A percentile compares a stretch with the other conserved stretches of the same genome.
Conservation (phyloP, 2,797 vertebrate genomes). For the Remorina albescens region DNA sequence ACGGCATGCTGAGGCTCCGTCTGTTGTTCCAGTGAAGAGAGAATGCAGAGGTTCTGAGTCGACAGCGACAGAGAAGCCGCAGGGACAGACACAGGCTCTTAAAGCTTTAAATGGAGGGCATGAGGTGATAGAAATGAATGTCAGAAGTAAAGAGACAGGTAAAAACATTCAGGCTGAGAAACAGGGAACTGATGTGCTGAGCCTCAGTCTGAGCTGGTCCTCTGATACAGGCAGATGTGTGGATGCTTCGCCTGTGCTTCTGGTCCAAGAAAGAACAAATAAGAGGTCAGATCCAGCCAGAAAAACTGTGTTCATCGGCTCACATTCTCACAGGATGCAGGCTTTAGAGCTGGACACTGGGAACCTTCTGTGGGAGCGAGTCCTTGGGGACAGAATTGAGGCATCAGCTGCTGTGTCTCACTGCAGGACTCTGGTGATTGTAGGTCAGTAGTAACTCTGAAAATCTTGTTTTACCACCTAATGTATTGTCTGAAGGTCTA, state of each 20-base stretch:
- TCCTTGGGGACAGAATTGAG: conserved; percentile 92
- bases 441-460: conserved; percentile 84
- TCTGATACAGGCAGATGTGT: conserved; percentile 94
- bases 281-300: not conserved
- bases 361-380: conserved; percentile 89
- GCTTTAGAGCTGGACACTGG: conserved; percentile 89
- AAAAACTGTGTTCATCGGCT: conserved; percentile 89
- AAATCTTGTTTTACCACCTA: no score
- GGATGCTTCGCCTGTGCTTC: conserved; percentile 92
- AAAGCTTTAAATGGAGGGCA: conserved; percentile 76
- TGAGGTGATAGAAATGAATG: conserved; percentile 53
- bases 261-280: conserved; percentile 63
- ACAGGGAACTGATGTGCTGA: conserved; percentile 24
- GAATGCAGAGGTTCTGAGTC: conserved; percentile 10
- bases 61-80: not conserved
- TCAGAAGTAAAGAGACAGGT: not conserved
- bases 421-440: conserved; percentile 88
- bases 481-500: not conserved
- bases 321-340: conserved; percentile 93
- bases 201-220: conserved; percentile 86
- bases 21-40: conserved; percentile 57
- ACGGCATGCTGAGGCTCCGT: not conserved
- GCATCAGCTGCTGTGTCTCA: conserved; percentile 90
- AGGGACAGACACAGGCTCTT: conserved; percentile 1
- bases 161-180: not conserved